Base-by-base conservation (phyloP, 2,797 vertebrate genomes). In the Acanthopagrus latus region DNA sequence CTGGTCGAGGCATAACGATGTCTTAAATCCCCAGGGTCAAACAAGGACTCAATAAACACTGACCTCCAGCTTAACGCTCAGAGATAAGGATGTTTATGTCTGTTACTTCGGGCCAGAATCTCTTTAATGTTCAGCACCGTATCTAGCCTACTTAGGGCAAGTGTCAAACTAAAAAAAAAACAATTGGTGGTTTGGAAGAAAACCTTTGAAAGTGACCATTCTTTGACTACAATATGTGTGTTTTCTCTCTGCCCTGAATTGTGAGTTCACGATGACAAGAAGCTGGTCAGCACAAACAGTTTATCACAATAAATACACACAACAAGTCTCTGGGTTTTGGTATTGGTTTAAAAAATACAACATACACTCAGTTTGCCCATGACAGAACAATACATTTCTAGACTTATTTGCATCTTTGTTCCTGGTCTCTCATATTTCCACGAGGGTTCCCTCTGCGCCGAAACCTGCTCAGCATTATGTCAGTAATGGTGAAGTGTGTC, bases 381-480 rank as follows among this genome's bases (percentile, higher is more conserved):
- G 17, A 58, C 17, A 44, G 14, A 58, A 58, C 51, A 58, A 20
- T 27, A 18, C 27, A 23, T 1, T 38, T 3, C 25, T 58, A 20
- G 47, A 56, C 33, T 33, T 44, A 17, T 68, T 66, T 79, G 47
- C 38, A 59, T 56, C 46, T 71, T 64, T 38, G 20, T 50, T 23
- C 52, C 64, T 51, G 64, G 21, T 82, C 68, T 73, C 82, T 84
- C 23, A 33, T 47, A 29, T 72, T 64, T 70, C 29, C 16, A 3
- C 58, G 13, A 76, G 47, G 12, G 50, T 65, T 65, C 71, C 14
- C 60, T 82, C 11, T 64, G 65, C 51, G 67, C 20, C 62, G 68
- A 83, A 83, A 83, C 55, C 77, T 78, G 81, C 74, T 63, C 70
- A 78, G 56, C 67, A 65, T 86, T 78, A 78, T 83, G 74, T 80